phyloP scores from a whole-genome alignment of 2,797 vertebrate genomes.

The Astyanax mexicanus region DNA sequence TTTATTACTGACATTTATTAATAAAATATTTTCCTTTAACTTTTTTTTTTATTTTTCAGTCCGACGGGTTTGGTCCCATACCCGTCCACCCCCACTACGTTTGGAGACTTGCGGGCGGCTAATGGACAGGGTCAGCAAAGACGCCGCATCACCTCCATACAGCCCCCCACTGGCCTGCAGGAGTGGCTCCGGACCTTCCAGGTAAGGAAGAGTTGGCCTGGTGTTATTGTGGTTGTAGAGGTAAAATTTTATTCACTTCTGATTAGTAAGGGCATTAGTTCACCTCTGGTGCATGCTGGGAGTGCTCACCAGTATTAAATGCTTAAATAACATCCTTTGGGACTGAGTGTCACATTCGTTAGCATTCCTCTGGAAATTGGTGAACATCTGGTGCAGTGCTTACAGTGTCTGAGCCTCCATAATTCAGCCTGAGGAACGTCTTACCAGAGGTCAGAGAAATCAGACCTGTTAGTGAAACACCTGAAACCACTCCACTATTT shows the following conservation, averaged over 20 bases:
- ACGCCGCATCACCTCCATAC: constrained; percentile 94
- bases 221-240: too few species aligned
- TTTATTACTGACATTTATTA: too few species aligned
- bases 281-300: too few species aligned
- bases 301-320: too few species aligned
- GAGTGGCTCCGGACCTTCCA: constrained; percentile 99
- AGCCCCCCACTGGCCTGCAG: constrained; percentile 95
- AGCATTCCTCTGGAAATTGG: background rate
- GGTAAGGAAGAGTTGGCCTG: constrained; percentile 84
- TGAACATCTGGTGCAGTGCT: constrained; percentile 10
- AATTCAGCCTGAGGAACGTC: background rate
- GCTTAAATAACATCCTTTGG: background rate
- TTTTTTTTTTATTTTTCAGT: constrained; percentile 68
- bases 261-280: too few species aligned
- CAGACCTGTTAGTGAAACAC: background rate
- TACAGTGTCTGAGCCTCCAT: background rate
- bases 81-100: constrained; percentile 96
- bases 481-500: constrained; percentile 19
- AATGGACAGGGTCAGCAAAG: constrained; percentile 97
- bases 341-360: background rate
- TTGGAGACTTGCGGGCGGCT: constrained; percentile 95
- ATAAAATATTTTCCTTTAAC: too few species aligned
- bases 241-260: too few species aligned
- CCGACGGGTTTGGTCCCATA: constrained; percentile 94
- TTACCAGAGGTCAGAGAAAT: background rate